Evolutionary conservation across 2,888 invertebrate species (phyloP).

Genomic region (Leptopilina myrica): DNA sequence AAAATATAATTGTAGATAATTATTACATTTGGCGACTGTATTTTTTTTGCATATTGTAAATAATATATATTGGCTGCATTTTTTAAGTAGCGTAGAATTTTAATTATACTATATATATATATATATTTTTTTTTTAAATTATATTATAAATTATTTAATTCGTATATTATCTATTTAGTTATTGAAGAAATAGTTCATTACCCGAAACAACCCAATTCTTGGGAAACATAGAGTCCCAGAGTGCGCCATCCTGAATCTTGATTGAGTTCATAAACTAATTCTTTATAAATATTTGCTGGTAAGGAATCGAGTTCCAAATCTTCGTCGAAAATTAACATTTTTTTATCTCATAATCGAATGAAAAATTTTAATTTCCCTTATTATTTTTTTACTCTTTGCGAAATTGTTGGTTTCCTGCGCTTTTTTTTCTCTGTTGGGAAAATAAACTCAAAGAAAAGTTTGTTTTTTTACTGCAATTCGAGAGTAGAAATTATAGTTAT

Average conservation of each 20-base stretch:
- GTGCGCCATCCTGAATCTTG: slow-evolving; percentile 61
- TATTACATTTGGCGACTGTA: no score
- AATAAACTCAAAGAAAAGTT: no score
- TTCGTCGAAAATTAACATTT: slow-evolving; percentile 61
- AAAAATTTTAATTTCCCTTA: not conserved
- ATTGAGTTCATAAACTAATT: slow-evolving; percentile 62
- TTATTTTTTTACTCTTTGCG: not conserved
- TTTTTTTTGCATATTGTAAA: no score
- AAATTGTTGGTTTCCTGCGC: not conserved
- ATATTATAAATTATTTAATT: not conserved
- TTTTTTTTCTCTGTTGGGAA: no score
- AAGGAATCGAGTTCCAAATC: slow-evolving; percentile 60
- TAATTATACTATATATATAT: not conserved
- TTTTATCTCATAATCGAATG: not conserved
- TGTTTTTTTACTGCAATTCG: no score
- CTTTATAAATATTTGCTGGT: slow-evolving; percentile 59
- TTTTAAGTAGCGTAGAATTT: not conserved
- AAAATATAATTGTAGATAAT: no score
- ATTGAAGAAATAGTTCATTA: slow-evolving; percentile 46
- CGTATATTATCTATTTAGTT: not conserved
- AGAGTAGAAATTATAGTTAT: no score
- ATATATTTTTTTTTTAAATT: no score
- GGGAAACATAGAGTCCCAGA: slow-evolving; percentile 61
- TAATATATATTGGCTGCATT: no score
- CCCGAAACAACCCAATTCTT: slow-evolving; percentile 59